These are phyloP conservation scores for Paracanthobrama guichenoti DNA, from an alignment of 2,113 vertebrate species.

Conservation along the genomic window DNA sequence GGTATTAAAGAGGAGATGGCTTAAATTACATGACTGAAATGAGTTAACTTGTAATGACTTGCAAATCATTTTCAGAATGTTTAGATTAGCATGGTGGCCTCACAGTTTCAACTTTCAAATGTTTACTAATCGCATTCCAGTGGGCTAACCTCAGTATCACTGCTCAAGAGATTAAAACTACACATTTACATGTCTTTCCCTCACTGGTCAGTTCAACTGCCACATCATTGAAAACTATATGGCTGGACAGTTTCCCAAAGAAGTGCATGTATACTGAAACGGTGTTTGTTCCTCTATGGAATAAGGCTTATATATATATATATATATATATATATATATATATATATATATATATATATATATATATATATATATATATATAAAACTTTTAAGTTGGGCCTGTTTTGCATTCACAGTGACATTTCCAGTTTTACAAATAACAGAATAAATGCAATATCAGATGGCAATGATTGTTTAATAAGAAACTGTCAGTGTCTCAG, in stretches of 20 bases:
- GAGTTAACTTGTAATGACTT: neutral
- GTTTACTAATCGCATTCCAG: slow-evolving; percentile 23
- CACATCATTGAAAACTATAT: neutral
- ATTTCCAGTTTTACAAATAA: too few relatives aligned
- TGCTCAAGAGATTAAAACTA: slow-evolving; percentile 2
- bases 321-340: too few relatives aligned
- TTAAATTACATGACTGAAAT: neutral
- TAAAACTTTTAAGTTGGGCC: too few relatives aligned
- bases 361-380: neutral
- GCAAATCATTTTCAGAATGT: neutral
- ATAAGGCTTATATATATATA: too few relatives aligned
- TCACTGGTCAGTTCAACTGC: neutral
- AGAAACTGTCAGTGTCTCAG: neutral
- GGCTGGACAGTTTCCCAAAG: neutral
- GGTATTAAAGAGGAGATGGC: neutral
- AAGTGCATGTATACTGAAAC: neutral
- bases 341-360: too few relatives aligned
- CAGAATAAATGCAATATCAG: neutral
- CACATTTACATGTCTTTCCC: slow-evolving; percentile 22
- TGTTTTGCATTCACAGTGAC: too few relatives aligned
- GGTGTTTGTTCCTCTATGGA: neutral
- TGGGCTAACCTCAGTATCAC: slow-evolving; percentile 30
- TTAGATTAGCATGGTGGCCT: slow-evolving; percentile 57
- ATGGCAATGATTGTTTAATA: neutral
- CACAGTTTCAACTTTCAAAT: slow-evolving; percentile 14